Percentiles rank a stretch among this genome's conserved stretches.
These are phyloP conservation scores for Melanerpes aurifrons DNA, from an alignment of 2,113 vertebrate genomes.

Conservation along the genomic window DNA sequence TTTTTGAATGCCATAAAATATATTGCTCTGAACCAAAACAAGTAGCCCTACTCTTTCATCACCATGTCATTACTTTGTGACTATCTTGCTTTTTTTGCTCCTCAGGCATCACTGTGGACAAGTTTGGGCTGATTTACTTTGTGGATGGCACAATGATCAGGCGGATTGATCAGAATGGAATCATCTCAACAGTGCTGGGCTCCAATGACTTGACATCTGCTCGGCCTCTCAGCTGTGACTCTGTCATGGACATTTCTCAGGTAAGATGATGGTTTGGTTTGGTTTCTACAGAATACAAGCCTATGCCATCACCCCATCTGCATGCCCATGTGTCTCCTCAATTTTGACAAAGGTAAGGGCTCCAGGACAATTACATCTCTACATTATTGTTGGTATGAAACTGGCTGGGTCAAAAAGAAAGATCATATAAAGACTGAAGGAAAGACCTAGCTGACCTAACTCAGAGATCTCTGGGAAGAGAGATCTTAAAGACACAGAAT, in stretches of 20 bases:
- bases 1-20: neutral
- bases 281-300: neutral
- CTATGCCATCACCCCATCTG: neutral
- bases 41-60: neutral
- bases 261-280: slow-evolving; percentile 58
- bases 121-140: slow-evolving; percentile 94
- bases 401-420: neutral
- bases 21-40: neutral
- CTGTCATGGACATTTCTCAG: slow-evolving; percentile 99
- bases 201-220: slow-evolving; percentile 97
- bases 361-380: neutral
- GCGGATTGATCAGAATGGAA: slow-evolving; percentile 94
- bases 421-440: neutral
- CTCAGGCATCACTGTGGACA: slow-evolving; percentile 95
- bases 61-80: neutral
- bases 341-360: neutral
- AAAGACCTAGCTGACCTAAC: neutral
- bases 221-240: slow-evolving; percentile 95
- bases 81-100: neutral
- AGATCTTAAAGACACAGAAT: neutral
- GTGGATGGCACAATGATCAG: slow-evolving; percentile 98
- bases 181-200: slow-evolving; percentile 95
- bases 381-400: neutral
- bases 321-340: neutral
- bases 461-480: neutral